Base-by-base conservation (phyloP, 2,888 invertebrate species). In the Drosophila recens region DNA sequence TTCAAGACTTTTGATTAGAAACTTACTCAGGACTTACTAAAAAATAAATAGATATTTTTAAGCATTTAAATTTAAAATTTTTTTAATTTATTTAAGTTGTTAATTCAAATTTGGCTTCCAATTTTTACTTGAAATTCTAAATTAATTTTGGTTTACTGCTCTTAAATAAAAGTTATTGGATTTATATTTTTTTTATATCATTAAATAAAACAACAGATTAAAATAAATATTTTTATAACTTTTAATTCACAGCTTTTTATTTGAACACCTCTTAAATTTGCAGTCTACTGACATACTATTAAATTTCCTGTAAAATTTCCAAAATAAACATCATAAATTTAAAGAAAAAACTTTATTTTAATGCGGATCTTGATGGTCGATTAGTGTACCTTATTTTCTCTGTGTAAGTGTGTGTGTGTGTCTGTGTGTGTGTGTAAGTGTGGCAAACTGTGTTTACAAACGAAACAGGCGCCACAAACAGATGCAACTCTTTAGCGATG, bases 401-500 rank as follows among this genome's bases (percentile, higher is more conserved):
- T 15, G 3, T 20, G 33, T 8, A 5, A 6, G 11, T 13, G 52
- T 23, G n/a, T 40, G 38, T 27, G 13, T 38, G 20, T 15, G 3
- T 20, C n/a, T 20, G 3, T 11, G 17, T 36, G 36, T n/a, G 3
- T 11, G 9, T 15, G 10, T 13, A n/a, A 3, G 38, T 27, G 13
- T 38, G 20, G 13, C 36, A 45, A 15, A 27, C 4, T 17, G 36
- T 33, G 59, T 8, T 54, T 51, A 30, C 30, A 53, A 48, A 58
- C 40, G 54, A 57, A 43, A 54, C 33, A 38, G 30, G 56, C 20
- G 49, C 56, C 63, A 56, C 66, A 42, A 36, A 27, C 73, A 80
- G 83, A 66, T 67, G 67, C 70, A 87, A 80, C 68, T 71, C 72
- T 70, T 72, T 56, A 42, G 59, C 62, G 17, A 11, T 46, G 58